Conservation (phyloP, 2,113 vertebrate species). For the Dicaeum eximium region DNA sequence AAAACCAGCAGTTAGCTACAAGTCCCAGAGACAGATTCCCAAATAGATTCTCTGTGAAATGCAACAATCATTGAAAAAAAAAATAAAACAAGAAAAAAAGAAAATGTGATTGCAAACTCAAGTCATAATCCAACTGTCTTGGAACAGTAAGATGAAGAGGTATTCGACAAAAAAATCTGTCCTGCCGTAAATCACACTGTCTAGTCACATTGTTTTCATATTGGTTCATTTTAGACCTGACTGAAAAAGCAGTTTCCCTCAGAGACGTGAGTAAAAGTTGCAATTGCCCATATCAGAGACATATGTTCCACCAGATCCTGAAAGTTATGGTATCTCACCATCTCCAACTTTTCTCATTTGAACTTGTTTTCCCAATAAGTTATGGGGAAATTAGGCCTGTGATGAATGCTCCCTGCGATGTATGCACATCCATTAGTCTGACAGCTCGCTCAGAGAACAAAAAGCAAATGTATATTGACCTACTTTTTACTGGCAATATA, state of each 20-base stretch:
- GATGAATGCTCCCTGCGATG: not conserved
- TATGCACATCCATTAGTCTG: not conserved
- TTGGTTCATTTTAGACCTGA: not conserved
- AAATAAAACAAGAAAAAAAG: not conserved
- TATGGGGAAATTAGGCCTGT: not conserved
- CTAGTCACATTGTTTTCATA: not conserved
- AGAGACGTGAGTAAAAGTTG: not conserved
- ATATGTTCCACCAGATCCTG: not conserved
- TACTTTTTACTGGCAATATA: constrained; percentile 20
- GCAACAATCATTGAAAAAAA: not conserved
- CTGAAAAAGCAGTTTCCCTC: not conserved
- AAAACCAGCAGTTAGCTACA: not conserved
- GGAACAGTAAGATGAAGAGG: not conserved
- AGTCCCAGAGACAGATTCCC: not conserved
- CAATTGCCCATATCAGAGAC: not conserved
- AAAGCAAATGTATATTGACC: constrained; percentile 14
- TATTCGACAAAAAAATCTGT: not conserved
- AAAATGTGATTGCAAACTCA: not conserved
- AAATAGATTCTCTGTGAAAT: not conserved
- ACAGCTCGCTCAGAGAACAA: constrained; percentile 1
- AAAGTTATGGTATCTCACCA: not conserved
- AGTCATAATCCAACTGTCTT: not conserved
- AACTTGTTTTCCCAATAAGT: not conserved
- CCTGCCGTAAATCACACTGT: not conserved
- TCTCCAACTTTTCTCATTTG: not conserved